phyloP scores from a whole-genome alignment of 2,888 invertebrate species.

The Athetis lepigone region DNA sequence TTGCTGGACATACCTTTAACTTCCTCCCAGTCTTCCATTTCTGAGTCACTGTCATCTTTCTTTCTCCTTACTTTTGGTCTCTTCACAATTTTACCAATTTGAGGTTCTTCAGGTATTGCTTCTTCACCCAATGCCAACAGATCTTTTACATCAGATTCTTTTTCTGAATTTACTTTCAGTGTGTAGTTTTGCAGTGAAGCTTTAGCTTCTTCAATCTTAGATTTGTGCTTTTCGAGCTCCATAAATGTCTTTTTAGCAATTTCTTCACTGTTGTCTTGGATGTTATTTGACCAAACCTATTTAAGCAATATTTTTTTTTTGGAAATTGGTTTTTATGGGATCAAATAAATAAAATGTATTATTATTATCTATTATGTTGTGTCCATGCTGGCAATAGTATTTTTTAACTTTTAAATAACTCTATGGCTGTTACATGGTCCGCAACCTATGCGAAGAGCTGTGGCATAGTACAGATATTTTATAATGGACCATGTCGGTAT shows the following conservation, averaged over 20 bases:
- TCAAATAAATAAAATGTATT: too few species aligned
- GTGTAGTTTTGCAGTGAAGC: constrained; percentile 88
- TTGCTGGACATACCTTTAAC: constrained; percentile 90
- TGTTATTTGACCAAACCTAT: constrained; percentile 82
- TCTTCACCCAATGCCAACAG: constrained; percentile 93
- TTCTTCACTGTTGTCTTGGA: constrained; percentile 81
- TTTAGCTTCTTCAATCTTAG: constrained; percentile 91
- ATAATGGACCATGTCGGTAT: too few species aligned
- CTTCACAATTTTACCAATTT: constrained; percentile 66
- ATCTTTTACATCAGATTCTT: constrained; percentile 90
- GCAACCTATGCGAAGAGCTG: too few species aligned
- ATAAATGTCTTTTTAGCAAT: constrained; percentile 88
- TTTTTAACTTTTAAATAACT: too few species aligned
- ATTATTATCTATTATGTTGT: too few species aligned
- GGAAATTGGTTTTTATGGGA: too few species aligned
- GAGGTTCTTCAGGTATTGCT: constrained; percentile 63
- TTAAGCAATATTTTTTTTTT: constrained; percentile 8
- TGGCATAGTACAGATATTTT: too few species aligned
- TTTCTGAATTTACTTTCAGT: constrained; percentile 63
- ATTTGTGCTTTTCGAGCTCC: constrained; percentile 91
- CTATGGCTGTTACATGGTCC: too few species aligned
- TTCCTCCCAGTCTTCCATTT: constrained; percentile 94
- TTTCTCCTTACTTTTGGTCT: constrained; percentile 71
- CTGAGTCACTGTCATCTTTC: constrained; percentile 90
- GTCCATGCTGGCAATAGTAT: too few species aligned